phyloP scores from a whole-genome alignment of 2,797 vertebrate species.

The Enoplosus armatus region DNA sequence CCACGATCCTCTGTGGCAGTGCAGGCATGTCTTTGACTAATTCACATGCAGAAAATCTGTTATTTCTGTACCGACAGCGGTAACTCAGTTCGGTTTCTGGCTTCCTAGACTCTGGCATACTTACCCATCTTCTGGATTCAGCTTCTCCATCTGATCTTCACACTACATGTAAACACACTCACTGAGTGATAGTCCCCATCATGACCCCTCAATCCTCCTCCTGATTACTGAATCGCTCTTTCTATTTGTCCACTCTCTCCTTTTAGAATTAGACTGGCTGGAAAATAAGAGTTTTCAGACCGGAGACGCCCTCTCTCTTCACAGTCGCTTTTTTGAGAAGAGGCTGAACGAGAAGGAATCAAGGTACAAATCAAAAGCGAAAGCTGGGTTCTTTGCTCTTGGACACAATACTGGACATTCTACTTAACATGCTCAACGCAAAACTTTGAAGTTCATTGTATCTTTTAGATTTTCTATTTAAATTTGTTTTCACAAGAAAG shows the following conservation, averaged over 20 bases:
- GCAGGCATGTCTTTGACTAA: neutral
- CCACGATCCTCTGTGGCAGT: neutral
- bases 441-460: neutral
- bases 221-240: conserved; percentile 1
- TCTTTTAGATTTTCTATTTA: neutral
- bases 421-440: rapidly evolving
- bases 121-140: neutral
- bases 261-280: conserved; percentile 90
- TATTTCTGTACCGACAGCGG: neutral
- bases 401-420: neutral
- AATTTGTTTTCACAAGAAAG: neutral
- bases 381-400: neutral
- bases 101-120: neutral
- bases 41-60: neutral
- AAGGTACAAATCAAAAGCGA: conserved; percentile 78
- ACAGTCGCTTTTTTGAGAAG: conserved; percentile 79
- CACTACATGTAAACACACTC: neutral
- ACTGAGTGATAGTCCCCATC: neutral
- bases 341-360: conserved; percentile 51
- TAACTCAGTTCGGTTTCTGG: neutral
- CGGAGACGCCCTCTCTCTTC: conserved; percentile 84
- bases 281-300: conserved; percentile 92
- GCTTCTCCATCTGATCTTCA: neutral
- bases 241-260: conserved; percentile 8
- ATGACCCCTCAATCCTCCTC: neutral